Base-by-base conservation (phyloP, 2,888 invertebrate genomes). In the Dryobotodes eremita region DNA sequence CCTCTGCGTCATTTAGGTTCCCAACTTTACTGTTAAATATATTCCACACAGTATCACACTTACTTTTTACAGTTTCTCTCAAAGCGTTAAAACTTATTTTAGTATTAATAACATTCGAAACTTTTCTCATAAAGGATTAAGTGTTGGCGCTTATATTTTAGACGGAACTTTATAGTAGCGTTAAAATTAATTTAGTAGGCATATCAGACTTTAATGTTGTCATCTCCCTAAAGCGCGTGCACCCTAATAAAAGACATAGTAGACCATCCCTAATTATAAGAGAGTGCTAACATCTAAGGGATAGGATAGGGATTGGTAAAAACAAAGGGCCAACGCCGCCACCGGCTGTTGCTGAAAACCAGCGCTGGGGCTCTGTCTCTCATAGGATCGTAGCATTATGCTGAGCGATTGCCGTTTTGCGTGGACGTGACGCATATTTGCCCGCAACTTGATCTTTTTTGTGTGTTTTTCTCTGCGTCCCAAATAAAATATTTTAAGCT, bases 51-150 rank as follows among this genome's bases (percentile, higher is more conserved):
- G 62, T 72, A 82, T 71, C 72, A 75, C 62, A 69, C 72, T 86
- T 79, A 86, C 71, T 86, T 85, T 85, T 85, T 86, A 86, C 73
- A 85, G 80, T 86, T 76, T 48, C 80, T 53, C 76, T 36, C 6
- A 42, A 64, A 86, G 42, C 66, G 76, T 80, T 85, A 59, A 79
- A 86, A 85, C 85, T 85, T 76, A 84, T 84, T 85, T 85, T 80
- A 85, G 84, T 85, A 84, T 84, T 85, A 86, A 85, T 86, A 85
- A 85, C 84, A 86, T 76, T 77, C 13, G 42, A 75, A 85, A 85
- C 71, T 85, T 85, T 86, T 20, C 76, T 69, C 87, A 77, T 85
- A 85, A 86, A 85, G 84, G 80, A 79, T 84, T 86, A 86, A 85
- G 76, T 74, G 84, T 80, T 76, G n/a, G 57, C 68, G 42, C 70